These are phyloP conservation scores for Scaptomyza cyrtandrae DNA, from an alignment of 2,888 invertebrate genomes.

Conservation along the genomic window DNA sequence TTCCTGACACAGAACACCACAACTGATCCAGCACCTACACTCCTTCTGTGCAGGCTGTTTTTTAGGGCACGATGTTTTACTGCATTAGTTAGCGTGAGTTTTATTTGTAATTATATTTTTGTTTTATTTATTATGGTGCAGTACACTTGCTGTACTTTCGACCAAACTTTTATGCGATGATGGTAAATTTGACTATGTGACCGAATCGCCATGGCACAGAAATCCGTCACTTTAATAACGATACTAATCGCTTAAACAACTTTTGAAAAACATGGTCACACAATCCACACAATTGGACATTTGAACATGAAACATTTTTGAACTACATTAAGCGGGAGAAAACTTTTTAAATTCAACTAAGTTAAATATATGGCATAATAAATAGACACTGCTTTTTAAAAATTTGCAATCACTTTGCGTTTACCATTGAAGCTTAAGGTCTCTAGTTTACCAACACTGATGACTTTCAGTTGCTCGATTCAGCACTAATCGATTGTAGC, in stretches of 20 bases:
- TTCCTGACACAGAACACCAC: conserved; percentile 35
- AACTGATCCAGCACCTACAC: not conserved
- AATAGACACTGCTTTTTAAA: not conserved
- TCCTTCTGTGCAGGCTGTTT: not conserved
- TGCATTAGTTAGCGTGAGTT: conserved; percentile 16
- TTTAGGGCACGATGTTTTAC: conserved; percentile 10
- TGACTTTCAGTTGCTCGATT: not conserved
- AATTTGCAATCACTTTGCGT: too few relatives aligned
- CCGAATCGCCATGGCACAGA: not conserved
- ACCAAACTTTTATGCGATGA: conserved; percentile 46
- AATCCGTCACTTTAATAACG: conserved; percentile 17
- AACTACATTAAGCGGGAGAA: not conserved
- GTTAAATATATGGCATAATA: not conserved
- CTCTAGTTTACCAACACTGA: conserved; percentile 24
- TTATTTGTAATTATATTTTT: conserved; percentile 20
- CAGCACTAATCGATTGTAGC: conserved; percentile 12
- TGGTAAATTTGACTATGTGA: conserved; percentile 37
- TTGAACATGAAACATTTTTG: too few relatives aligned
- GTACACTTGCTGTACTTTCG: conserved; percentile 35
- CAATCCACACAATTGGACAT: not conserved
- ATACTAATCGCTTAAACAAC: conserved; percentile 3
- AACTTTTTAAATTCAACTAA: not conserved
- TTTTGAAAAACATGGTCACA: not conserved
- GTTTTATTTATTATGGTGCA: conserved; percentile 25
- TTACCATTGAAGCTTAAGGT: not conserved